Conservation (phyloP, 1,140 invertebrate genomes). For the Arctopsyche grandis region DNA sequence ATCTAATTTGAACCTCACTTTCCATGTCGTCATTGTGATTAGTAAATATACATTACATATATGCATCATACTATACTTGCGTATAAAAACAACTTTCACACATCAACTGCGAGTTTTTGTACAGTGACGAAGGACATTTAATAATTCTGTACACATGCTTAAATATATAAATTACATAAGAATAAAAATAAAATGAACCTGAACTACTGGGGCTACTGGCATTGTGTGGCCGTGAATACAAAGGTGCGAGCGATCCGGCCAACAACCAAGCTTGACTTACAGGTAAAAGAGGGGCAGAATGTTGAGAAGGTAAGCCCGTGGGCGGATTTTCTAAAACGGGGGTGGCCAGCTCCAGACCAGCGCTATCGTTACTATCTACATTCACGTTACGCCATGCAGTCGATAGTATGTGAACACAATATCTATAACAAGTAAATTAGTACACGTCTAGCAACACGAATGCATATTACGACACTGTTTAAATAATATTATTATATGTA, state of each 20-base stretch:
- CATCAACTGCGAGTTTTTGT: too few species aligned
- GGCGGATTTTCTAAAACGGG: conserved; percentile 73
- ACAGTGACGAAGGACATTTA: too few species aligned
- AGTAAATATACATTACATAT: too few species aligned
- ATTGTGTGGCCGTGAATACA: conserved; percentile 72
- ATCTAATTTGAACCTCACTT: too few species aligned
- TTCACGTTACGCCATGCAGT: conserved; percentile 78
- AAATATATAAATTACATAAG: background rate
- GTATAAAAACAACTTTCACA: too few species aligned
- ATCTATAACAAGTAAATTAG: conserved; percentile 56
- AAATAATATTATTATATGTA: background rate
- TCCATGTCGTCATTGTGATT: too few species aligned
- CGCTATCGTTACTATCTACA: conserved; percentile 62
- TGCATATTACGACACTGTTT: background rate
- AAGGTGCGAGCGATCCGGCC: conserved; percentile 75
- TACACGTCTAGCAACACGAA: background rate
- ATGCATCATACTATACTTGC: too few species aligned
- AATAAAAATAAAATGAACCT: conserved; percentile 39
- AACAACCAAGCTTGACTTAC: conserved; percentile 83
- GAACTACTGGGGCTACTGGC: conserved; percentile 55
- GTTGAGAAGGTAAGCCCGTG: conserved; percentile 55
- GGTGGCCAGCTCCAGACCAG: conserved; percentile 76
- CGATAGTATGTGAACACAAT: conserved; percentile 79
- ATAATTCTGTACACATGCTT: too few species aligned
- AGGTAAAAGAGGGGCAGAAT: conserved; percentile 67